Percentiles rank a stretch among this genome's conserved stretches.
phyloP scores from a whole-genome alignment of 2,113 vertebrate genomes.

The Chlamydotis undulata region DNA sequence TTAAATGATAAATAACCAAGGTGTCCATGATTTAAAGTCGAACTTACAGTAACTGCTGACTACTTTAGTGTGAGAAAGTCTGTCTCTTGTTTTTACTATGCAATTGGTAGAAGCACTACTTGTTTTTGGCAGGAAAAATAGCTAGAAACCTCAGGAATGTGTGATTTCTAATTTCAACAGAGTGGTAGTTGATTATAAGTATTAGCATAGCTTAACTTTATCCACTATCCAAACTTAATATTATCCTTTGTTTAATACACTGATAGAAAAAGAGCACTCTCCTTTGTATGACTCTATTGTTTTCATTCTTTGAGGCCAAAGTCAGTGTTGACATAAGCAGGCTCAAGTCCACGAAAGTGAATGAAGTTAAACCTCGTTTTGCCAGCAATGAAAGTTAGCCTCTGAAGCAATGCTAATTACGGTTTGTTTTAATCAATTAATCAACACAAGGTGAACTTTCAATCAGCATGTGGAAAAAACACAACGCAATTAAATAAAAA shows the following conservation, averaged over 20 bases:
- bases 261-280: slow-evolving; percentile 48
- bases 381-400: slow-evolving; percentile 31
- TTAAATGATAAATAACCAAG: neutral
- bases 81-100: slow-evolving; percentile 27
- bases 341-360: slow-evolving; percentile 37
- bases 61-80: neutral
- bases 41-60: neutral
- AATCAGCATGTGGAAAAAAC: neutral
- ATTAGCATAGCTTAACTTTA: slow-evolving; percentile 74
- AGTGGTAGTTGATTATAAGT: slow-evolving; percentile 69
- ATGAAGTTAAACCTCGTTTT: slow-evolving; percentile 43
- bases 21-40: slow-evolving; percentile 22
- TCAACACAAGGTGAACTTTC: slow-evolving; percentile 51
- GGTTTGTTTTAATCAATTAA: slow-evolving; percentile 55
- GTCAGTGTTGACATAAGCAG: slow-evolving; percentile 56
- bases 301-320: slow-evolving; percentile 50
- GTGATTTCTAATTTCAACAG: slow-evolving; percentile 71
- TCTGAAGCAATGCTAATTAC: slow-evolving; percentile 34
- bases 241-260: slow-evolving; percentile 72
- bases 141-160: slow-evolving; percentile 72
- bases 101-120: slow-evolving; percentile 31
- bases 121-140: slow-evolving; percentile 67
- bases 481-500: neutral
- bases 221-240: slow-evolving; percentile 74
- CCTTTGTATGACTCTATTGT: slow-evolving; percentile 55